Conservation (phyloP, 2,797 vertebrate genomes). For the Pseudotriccus pelzelni region DNA sequence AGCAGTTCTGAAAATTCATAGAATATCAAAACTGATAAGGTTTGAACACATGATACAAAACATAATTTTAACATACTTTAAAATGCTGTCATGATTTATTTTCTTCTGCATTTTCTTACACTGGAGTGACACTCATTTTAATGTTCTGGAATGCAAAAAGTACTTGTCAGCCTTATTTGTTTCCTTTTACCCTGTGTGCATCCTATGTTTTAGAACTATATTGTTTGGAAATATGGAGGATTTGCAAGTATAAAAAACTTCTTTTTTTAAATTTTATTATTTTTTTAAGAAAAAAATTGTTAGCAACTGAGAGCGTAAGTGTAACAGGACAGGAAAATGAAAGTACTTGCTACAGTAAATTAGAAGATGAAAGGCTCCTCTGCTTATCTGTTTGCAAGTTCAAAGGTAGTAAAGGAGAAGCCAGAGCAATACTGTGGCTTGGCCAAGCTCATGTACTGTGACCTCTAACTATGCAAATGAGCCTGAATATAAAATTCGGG, state of each 20-base stretch:
- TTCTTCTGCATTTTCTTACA: not conserved
- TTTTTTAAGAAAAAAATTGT: not conserved
- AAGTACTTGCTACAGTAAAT: not conserved
- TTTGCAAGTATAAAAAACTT: not conserved
- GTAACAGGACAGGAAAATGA: not conserved
- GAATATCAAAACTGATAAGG: not conserved
- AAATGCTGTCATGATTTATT: not conserved
- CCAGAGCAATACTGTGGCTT: not conserved
- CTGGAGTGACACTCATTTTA: not conserved
- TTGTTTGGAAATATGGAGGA: not conserved
- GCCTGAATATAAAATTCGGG: not conserved
- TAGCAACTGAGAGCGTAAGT: not conserved
- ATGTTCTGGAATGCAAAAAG: not conserved
- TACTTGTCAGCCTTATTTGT: not conserved
- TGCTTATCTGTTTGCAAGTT: not conserved
- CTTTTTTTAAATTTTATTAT: not conserved
- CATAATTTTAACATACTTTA: not conserved
- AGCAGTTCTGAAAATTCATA: not conserved
- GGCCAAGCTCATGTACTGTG: not conserved
- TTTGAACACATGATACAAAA: not conserved
- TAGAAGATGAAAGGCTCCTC: not conserved
- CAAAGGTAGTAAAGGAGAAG: not conserved
- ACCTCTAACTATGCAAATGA: not conserved
- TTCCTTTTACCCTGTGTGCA: not conserved
- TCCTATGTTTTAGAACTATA: not conserved